phyloP scores from a whole-genome alignment of 2,797 vertebrate species.

The Taeniopygia guttata region DNA sequence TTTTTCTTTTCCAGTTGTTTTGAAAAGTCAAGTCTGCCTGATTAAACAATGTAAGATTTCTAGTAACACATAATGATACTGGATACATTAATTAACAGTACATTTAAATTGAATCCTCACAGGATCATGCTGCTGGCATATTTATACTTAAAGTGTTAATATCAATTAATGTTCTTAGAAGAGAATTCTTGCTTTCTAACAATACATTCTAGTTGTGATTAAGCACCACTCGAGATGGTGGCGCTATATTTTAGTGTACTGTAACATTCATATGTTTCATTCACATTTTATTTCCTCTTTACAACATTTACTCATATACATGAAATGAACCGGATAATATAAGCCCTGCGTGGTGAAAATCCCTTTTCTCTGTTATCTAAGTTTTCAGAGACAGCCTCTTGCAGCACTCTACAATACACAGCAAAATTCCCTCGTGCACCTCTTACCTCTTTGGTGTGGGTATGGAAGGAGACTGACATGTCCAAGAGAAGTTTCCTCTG shows the following conservation, averaged over 20 bases:
- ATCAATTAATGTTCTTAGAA: conserved; percentile 9
- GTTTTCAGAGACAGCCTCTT: not conserved
- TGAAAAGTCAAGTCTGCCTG: conserved; percentile 59
- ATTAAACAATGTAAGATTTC: conserved; percentile 56
- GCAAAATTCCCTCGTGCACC: not conserved
- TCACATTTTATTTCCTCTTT: not conserved
- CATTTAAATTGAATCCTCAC: conserved; percentile 48
- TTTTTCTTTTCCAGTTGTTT: not conserved
- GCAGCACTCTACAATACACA: not conserved
- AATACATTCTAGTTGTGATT: not conserved
- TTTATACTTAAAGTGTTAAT: not conserved
- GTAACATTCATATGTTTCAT: not conserved
- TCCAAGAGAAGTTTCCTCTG: conserved; percentile 96
- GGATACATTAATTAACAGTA: conserved; percentile 55
- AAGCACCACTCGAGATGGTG: not conserved
- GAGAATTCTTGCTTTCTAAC: conserved; percentile 26
- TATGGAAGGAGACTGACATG: conserved; percentile 99
- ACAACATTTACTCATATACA: not conserved
- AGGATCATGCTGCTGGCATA: not conserved
- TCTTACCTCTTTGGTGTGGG: conserved; percentile 96
- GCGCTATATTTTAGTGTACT: not conserved
- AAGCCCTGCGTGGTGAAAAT: not conserved
- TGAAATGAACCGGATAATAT: not conserved
- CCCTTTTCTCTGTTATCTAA: not conserved
- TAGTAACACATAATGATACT: not conserved